Evolutionary conservation across 2,888 invertebrate genomes (phyloP), one percentile per base, ranked within the genome.

Genomic region (Zygothrica quintamaculata): DNA sequence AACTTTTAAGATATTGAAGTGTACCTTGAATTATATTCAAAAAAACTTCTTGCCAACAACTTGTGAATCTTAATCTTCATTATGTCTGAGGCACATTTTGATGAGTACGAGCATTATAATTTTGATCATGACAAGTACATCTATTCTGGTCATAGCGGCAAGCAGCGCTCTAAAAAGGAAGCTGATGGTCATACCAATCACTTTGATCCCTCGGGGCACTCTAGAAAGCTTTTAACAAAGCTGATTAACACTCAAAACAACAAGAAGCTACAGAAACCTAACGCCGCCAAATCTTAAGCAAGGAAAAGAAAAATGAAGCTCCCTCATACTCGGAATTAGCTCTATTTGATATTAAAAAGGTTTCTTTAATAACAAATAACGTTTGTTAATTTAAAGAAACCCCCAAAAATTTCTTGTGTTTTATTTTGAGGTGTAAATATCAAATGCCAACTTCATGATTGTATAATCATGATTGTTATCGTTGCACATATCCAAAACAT

Each of bases 91-190:
- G 92, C 93, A 82, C 94, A 95, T 92, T 95, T 95, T 90, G 97
- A 98, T 92, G 95, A 96, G 90, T 97, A 97, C 93, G 98, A 98
- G 89, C 96, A 97, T 90, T 98, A 96, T 93, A 98, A 98, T 92
- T 98, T 95, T 91, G 97, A 97, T 84, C 94, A 96, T 92, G 98
- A 97, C 91, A 98, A 98, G 92, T 95, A 96, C 90, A 94, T 97
- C 68, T 95, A 94, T 91, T 94, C 94, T 42, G 95, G 96, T 7
- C 96, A 97, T 92, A 95, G 97, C 89, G 98, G 98, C 66, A 98
- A 98, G 90, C 96, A 97, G 88, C 93, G 98, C 74, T 93, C 95
- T 60, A 98, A 98, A 93, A 96, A 95, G 90, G 98, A 98, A 92
- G 96, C 95, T 34, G 94, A 93, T 89, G 94, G 94, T 77, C 96